Base-by-base conservation (phyloP, 2,888 invertebrate species). In the Mesodorylaimus sp. region DNA sequence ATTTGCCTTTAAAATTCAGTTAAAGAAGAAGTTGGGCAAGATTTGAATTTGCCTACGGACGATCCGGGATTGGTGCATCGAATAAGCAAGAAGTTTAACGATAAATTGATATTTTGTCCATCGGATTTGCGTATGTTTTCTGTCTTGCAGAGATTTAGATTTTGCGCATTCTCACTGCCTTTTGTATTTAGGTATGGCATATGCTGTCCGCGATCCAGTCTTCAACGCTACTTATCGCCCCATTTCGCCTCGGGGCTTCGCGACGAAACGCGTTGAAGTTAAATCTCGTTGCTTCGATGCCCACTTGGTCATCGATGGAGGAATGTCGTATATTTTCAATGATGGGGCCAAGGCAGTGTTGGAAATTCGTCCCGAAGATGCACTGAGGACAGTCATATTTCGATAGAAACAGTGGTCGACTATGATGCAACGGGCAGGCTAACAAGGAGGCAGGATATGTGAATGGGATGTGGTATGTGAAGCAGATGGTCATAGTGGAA, bases 281-380 rank as follows among this genome's bases (percentile, higher is more conserved):
- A 78, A 79, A 62, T 93, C 91, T 1, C 79, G 84, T 53, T 95
- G 95, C 71, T 79, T 79, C 61, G 85, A 88, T 68, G 88, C 83
- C 16, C 81, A 82, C 64, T 72, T 97, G 21, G 93, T 95, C 0
- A 78, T 97, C 24, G 97, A 97, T 67, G 95, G 97, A 26, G 86
- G 89, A 54, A 79, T 88, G 19, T 84, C 85, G 0, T 86, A 85
- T 64, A 78, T 80, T 0, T 97, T 95, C 69, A 93, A 91, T 69
- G 86, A 88, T 64, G 95, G 95, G 1, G 81, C 88, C 0, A 77
- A 80, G 55, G 91, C 84, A 0, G 67, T 79, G 7, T 69, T 97
- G 16, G 84, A 88, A 69, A 79, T 83, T 27, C 74, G 78, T 56
- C 83, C 84, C 0, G 81, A 86, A 64, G 91, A 95, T 68, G 79